phyloP scores from a whole-genome alignment of 2,113 vertebrate genomes.

The Misgurnus mizolepis region DNA sequence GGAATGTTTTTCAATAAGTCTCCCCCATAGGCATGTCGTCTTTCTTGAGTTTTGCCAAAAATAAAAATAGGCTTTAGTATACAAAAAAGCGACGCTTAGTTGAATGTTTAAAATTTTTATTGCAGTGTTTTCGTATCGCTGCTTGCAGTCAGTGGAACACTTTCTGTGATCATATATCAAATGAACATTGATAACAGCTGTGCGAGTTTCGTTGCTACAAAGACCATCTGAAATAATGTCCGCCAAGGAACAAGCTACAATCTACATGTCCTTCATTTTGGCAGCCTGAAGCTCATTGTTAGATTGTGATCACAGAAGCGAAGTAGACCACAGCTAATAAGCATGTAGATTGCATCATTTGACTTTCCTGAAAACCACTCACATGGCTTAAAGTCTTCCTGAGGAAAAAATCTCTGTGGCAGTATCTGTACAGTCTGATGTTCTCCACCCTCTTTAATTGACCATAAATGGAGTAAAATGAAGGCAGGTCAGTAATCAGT shows the following conservation, averaged over 20 bases:
- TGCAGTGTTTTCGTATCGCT: no score
- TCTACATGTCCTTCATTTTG: no score
- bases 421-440: constrained; percentile 23
- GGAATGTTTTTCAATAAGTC: constrained; percentile 50
- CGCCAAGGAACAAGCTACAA: neutral
- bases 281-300: constrained; percentile 6
- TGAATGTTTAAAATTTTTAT: no score
- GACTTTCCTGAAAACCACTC: constrained; percentile 29
- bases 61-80: neutral
- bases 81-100: neutral
- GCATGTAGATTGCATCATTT: neutral
- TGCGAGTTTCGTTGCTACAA: neutral
- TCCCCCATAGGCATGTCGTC: constrained; percentile 12
- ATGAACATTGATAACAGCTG: neutral
- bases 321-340: constrained; percentile 8
- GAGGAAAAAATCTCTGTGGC: constrained; percentile 47
- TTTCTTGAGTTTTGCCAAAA: constrained; percentile 20
- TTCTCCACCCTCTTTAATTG: constrained; percentile 43
- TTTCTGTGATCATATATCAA: neutral
- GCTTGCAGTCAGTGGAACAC: no score
- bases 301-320: constrained; percentile 16
- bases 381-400: constrained; percentile 40
- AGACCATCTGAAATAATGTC: neutral
- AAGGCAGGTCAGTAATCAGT: constrained; percentile 27
- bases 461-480: constrained; percentile 57